A percentile compares a stretch with the other conserved stretches of the same genome.
Evolutionary conservation across 2,113 vertebrate genomes (phyloP).

Genomic region (Crocuta crocuta): DNA sequence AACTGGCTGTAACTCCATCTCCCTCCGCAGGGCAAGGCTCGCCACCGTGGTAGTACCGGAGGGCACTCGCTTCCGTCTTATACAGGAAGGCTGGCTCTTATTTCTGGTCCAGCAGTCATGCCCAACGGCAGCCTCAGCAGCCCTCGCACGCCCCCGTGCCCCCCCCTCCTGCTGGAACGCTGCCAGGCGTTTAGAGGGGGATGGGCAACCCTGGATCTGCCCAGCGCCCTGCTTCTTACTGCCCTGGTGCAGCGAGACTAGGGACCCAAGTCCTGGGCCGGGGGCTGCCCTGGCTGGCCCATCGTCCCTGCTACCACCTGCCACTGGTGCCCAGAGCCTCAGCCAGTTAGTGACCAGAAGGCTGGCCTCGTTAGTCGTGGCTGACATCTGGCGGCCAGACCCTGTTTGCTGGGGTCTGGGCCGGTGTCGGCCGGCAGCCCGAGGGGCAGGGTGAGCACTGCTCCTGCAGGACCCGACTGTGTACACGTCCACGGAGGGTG

Average conservation of each 20-base stretch:
- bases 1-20: not conserved
- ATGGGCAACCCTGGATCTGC: not conserved
- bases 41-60: not conserved
- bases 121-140: fast-evolving
- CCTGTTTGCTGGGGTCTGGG: not conserved
- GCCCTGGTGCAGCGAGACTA: not conserved
- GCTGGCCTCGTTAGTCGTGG: not conserved
- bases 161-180: not conserved
- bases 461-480: fast-evolving
- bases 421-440: fast-evolving
- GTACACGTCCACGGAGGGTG: fast-evolving
- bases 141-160: fast-evolving
- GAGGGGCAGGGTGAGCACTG: not conserved
- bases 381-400: conserved; percentile 52
- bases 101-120: not conserved
- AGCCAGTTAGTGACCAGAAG: conserved; percentile 50
- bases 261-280: not conserved
- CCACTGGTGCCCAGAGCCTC: conserved; percentile 16
- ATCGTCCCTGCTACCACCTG: not conserved
- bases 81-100: fast-evolving
- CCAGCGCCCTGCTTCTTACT: not conserved
- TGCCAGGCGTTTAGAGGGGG: not conserved
- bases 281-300: not conserved
- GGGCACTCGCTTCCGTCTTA: not conserved
- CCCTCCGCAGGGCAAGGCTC: not conserved